Conservation (phyloP, 2,888 invertebrate genomes). For the Agonopterix arenella region DNA sequence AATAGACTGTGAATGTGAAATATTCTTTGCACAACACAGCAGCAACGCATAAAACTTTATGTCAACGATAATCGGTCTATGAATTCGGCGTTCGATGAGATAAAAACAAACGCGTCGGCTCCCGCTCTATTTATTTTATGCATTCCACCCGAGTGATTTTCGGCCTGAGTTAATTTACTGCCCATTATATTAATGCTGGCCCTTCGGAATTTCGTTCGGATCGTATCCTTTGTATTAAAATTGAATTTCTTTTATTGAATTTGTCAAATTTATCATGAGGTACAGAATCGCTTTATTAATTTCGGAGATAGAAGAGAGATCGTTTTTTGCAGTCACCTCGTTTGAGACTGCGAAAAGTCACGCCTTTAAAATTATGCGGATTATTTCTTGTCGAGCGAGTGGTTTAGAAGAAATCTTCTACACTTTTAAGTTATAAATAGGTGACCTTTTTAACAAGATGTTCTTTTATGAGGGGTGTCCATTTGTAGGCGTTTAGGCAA, state of each 20-base stretch:
- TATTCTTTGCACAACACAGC: conserved; percentile 2
- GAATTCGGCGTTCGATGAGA: conserved; percentile 21
- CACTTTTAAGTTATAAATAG: no score
- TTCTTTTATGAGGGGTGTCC: no score
- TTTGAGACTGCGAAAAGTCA: conserved; percentile 10
- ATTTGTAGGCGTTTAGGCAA: no score
- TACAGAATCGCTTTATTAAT: conserved; percentile 33
- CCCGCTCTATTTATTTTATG: conserved; percentile 44
- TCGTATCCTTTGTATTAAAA: conserved; percentile 37
- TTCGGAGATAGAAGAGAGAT: conserved; percentile 11
- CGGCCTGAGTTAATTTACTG: conserved; percentile 43
- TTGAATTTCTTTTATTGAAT: conserved; percentile 45
- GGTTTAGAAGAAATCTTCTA: no score
- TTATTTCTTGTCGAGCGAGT: neutral
- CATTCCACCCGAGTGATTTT: conserved; percentile 40
- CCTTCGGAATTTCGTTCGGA: conserved; percentile 20
- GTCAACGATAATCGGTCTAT: conserved; percentile 16
- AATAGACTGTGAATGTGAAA: neutral
- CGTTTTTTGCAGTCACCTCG: neutral
- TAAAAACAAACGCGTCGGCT: conserved; percentile 22
- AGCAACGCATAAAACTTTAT: conserved; percentile 23
- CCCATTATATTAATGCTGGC: conserved; percentile 41
- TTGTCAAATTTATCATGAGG: conserved; percentile 32
- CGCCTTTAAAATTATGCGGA: neutral
- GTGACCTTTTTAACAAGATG: no score